phyloP scores from a whole-genome alignment of 2,797 vertebrate genomes.

The Typhlichthys eigenmanni region DNA sequence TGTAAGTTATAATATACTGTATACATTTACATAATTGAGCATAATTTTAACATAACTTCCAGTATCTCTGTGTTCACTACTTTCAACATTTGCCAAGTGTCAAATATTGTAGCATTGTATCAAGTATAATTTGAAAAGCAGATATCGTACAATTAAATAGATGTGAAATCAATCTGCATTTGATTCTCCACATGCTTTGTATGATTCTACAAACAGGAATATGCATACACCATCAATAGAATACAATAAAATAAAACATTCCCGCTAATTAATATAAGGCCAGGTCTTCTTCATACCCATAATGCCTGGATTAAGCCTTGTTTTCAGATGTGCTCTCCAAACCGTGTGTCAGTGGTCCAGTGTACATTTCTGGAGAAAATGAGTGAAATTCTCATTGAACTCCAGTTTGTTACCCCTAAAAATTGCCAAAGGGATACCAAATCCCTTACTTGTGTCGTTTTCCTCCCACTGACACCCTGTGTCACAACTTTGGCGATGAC shows the following conservation, averaged over 20 bases:
- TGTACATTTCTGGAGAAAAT: constrained; percentile 27
- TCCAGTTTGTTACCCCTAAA: constrained; percentile 59
- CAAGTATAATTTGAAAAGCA: too few relatives aligned
- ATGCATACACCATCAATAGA: background rate
- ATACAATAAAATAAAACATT: constrained; percentile 18
- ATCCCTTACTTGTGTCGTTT: constrained; percentile 70
- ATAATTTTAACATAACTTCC: too few relatives aligned
- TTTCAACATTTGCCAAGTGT: too few relatives aligned
- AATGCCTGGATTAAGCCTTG: constrained; percentile 16
- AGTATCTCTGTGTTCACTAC: too few relatives aligned
- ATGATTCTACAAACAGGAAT: background rate
- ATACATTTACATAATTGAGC: too few relatives aligned
- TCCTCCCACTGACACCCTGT: constrained; percentile 47
- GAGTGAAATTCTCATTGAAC: constrained; percentile 23
- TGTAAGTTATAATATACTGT: too few relatives aligned
- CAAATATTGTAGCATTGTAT: too few relatives aligned
- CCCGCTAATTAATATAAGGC: constrained; percentile 11
- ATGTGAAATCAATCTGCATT: too few relatives aligned
- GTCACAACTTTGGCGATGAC: constrained; percentile 62
- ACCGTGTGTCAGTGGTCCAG: constrained; percentile 15
- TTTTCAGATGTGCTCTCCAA: constrained; percentile 20
- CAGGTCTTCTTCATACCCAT: constrained; percentile 24
- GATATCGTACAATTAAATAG: too few relatives aligned
- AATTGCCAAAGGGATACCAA: constrained; percentile 45
- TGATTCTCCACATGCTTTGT: too few relatives aligned